These are phyloP conservation scores for Antheraea yamamai DNA, from an alignment of 2,888 invertebrate species.

Conservation along the genomic window DNA sequence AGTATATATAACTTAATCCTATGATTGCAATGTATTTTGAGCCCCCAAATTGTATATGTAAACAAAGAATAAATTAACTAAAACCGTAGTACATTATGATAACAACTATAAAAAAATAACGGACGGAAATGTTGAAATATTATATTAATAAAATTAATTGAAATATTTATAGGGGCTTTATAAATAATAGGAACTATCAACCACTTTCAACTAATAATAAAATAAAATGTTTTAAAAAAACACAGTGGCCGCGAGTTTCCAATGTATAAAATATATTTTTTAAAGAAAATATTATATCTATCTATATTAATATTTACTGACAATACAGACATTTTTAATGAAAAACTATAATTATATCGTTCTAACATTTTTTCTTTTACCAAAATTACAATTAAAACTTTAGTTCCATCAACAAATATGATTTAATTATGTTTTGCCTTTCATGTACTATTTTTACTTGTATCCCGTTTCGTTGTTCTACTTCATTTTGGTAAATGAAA, in stretches of 20 bases:
- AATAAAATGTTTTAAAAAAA: constrained; percentile 15
- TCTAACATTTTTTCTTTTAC: not conserved
- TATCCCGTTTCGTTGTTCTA: not conserved
- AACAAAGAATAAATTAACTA: not conserved
- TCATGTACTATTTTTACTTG: not conserved
- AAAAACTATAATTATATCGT: not conserved
- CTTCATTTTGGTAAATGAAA: not conserved
- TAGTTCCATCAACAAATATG: no score
- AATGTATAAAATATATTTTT: constrained; percentile 11
- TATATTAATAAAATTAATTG: constrained; percentile 23
- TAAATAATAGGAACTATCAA: constrained; percentile 74
- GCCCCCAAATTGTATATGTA: constrained; percentile 27
- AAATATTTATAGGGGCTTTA: constrained; percentile 32
- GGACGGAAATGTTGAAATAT: constrained; percentile 45
- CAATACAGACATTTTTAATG: constrained; percentile 1
- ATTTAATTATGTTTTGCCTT: not conserved
- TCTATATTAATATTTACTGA: constrained; percentile 17
- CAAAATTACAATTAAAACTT: constrained; percentile 17
- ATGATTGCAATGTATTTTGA: constrained; percentile 23
- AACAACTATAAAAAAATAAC: constrained; percentile 34
- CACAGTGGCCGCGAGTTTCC: constrained; percentile 51
- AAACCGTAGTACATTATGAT: not conserved
- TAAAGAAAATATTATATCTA: constrained; percentile 14
- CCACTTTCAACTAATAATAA: constrained; percentile 58
- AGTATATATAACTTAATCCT: constrained; percentile 27